Percentiles rank a stretch among this genome's conserved stretches.
These are phyloP conservation scores for Scolopax rusticola DNA, from an alignment of 2,797 vertebrate genomes.

Conservation along the genomic window DNA sequence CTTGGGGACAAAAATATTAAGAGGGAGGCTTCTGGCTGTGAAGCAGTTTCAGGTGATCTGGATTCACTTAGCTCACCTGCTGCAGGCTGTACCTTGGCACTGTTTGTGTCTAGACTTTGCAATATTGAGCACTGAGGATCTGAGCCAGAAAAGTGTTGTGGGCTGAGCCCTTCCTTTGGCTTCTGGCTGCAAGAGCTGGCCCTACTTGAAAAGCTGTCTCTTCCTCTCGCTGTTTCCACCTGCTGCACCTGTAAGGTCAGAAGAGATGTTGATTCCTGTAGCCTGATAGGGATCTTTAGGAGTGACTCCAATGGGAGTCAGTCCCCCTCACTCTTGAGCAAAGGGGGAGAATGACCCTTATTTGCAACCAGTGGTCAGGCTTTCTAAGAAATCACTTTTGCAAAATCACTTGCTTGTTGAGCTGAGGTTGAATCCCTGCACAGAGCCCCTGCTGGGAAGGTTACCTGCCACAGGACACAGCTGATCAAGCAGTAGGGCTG, in stretches of 20 bases:
- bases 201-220: background rate
- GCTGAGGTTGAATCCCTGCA: background rate
- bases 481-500: background rate
- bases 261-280: background rate
- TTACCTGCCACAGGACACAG: background rate
- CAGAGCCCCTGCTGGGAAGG: background rate
- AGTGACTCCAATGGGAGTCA: background rate
- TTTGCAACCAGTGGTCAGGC: background rate
- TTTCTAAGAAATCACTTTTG: background rate
- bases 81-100: background rate
- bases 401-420: background rate
- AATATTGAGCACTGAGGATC: background rate
- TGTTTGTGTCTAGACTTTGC: background rate
- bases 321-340: background rate
- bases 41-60: background rate
- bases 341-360: background rate
- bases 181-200: background rate
- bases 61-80: background rate
- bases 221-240: background rate
- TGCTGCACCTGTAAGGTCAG: background rate
- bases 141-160: background rate
- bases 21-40: background rate
- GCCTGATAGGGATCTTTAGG: background rate
- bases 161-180: background rate
- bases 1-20: accelerated